Conservation (phyloP, 23 tunicate genomes). For the Clavelina lepadiformis region DNA sequence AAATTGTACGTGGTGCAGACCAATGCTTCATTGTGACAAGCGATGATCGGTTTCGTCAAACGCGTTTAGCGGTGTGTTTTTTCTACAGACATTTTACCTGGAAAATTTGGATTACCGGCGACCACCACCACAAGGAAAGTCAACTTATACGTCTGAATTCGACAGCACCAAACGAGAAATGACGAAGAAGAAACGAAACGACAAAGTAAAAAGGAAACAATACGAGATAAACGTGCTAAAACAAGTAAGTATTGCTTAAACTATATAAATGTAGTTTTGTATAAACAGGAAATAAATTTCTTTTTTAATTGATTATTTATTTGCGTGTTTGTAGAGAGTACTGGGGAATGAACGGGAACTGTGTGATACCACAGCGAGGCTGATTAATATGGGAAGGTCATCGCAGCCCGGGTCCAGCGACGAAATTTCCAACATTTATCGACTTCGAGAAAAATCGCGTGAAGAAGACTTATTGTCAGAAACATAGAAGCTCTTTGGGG, state of each 20-base stretch:
- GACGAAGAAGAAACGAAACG: slow-evolving; percentile 13
- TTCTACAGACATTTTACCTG: slow-evolving; percentile 66
- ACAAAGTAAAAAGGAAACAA: slow-evolving; percentile 55
- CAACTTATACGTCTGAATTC: slow-evolving; percentile 23
- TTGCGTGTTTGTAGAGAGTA: slow-evolving; percentile 26
- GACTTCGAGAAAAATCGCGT: slow-evolving; percentile 12
- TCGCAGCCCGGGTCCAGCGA: neutral
- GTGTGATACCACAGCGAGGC: slow-evolving; percentile 61
- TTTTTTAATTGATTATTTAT: neutral
- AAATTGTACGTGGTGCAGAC: too few relatives aligned
- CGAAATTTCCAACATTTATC: slow-evolving; percentile 16
- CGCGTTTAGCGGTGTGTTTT: too few relatives aligned
- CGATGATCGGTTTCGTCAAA: too few relatives aligned
- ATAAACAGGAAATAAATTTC: neutral
- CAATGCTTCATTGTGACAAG: too few relatives aligned
- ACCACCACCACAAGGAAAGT: slow-evolving; percentile 39
- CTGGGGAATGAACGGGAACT: slow-evolving; percentile 73
- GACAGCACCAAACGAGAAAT: slow-evolving; percentile 16
- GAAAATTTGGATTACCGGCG: slow-evolving; percentile 68
- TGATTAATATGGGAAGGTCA: slow-evolving; percentile 24
- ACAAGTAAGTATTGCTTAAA: slow-evolving; percentile 19
- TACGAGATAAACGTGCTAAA: slow-evolving; percentile 69
- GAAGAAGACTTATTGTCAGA: slow-evolving; percentile 1
- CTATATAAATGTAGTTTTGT: neutral
- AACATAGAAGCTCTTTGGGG: too few relatives aligned